These are phyloP conservation scores for Hylomyscus alleni DNA, from an alignment of 2,797 vertebrate species.

Conservation along the genomic window DNA sequence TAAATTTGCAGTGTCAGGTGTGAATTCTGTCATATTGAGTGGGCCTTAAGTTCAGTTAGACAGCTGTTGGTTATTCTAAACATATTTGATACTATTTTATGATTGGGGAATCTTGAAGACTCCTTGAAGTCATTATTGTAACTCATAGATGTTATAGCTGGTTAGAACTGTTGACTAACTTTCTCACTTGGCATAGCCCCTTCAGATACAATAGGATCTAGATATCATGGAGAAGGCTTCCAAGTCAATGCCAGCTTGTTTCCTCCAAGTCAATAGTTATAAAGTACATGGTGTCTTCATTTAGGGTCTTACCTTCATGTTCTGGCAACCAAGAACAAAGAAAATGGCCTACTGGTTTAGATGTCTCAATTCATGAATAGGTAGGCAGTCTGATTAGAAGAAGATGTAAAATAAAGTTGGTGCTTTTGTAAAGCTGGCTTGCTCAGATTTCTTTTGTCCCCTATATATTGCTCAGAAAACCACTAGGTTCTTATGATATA, in stretches of 20 bases:
- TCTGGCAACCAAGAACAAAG: background rate
- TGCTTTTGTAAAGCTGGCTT: background rate
- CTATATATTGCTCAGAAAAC: fast-evolving
- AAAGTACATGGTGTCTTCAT: background rate
- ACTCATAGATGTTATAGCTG: background rate
- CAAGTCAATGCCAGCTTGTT: background rate
- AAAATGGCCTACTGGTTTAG: background rate
- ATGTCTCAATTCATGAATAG: background rate
- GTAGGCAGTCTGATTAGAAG: background rate
- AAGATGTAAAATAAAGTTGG: background rate
- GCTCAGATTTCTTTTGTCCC: background rate
- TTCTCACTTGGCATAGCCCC: background rate
- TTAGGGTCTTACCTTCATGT: background rate
- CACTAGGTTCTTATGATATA: background rate
- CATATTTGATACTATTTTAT: background rate
- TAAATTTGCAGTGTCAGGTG: background rate
- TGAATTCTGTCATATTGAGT: background rate
- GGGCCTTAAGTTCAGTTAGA: background rate
- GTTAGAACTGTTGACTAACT: no score
- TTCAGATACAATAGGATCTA: background rate
- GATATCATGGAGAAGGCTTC: background rate
- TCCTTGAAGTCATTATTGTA: background rate
- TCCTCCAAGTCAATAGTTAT: background rate
- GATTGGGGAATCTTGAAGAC: background rate
- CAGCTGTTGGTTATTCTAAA: background rate